Percentiles rank a stretch among this genome's conserved stretches.
Evolutionary conservation across 2,113 vertebrate species (phyloP).

Genomic region (Polyodon spathula): DNA sequence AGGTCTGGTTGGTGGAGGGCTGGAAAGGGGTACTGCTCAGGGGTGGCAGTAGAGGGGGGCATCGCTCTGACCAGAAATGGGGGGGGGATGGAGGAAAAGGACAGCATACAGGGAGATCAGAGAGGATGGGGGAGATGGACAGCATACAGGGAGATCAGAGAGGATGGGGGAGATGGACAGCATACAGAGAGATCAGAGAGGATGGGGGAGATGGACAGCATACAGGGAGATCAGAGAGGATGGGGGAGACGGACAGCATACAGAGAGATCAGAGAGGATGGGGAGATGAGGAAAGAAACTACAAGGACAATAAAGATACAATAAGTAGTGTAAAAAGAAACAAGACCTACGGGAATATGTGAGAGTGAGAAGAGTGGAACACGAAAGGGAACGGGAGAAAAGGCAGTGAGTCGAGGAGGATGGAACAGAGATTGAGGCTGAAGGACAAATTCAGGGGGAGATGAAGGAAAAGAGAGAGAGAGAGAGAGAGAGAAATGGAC

Average conservation of each 20-base stretch:
- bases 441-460: no score
- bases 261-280: neutral
- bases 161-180: neutral
- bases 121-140: neutral
- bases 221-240: constrained; percentile 1
- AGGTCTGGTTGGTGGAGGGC: constrained; percentile 33
- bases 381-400: no score
- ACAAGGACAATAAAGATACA: neutral
- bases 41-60: constrained; percentile 23
- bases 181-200: neutral
- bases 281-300: neutral
- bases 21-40: constrained; percentile 32
- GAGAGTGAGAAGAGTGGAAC: no score
- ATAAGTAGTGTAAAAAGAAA: no score
- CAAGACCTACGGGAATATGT: no score
- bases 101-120: neutral
- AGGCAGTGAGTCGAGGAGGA: no score
- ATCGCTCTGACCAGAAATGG: constrained; percentile 13
- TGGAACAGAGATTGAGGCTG: no score
- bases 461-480: neutral
- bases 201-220: neutral
- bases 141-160: neutral
- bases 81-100: neutral
- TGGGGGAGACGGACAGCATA: neutral
- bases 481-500: neutral